Evolutionary conservation across 2,888 invertebrate genomes (phyloP), one percentile per base, ranked within the genome.

Genomic region (Eupithecia vulgata): DNA sequence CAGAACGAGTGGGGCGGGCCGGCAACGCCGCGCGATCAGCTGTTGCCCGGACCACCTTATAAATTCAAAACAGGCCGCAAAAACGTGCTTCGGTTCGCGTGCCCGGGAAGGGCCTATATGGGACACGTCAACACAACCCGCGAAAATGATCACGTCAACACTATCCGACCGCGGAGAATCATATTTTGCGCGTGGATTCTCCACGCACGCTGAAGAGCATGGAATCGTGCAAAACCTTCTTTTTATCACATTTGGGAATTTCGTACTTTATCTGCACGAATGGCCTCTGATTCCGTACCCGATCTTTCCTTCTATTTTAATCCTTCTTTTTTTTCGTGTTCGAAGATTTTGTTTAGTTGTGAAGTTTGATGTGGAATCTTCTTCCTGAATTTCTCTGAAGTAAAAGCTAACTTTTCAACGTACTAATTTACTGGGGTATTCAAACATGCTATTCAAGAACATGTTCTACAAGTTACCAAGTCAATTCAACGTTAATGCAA

Each of bases 1-100:
- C 80, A 80, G 78, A 75, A 75, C 80, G 81, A 82, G 84, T 78
- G 84, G 81, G 81, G 83, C 76, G 78, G 80, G 78, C 81, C 81
- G 87, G 89, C 91, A 90, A 90, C 91, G 75, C 78, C 85, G 87
- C 84, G 40, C 89, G 87, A 93, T 93, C 93, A 93, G 93, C 93
- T 93, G 93, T 91, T 93, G 87, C 87, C 80, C 84, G 82, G 82
- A 82, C 82, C 84, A 84, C 83, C 87, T 88, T 88, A 88, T 89
- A 90, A 87, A 92, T 91, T 91, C 91, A 90, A 90, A 92, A 90
- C 92, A 91, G 90, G 89, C 87, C 83, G 88, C 85, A 87, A 87
- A 88, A 89, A 89, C 90, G 90, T 90, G 90, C 85, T 85, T 76
- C 10, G 71, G 72, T n/a, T 75, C 59, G 71, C 71, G 71, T 71